Evolutionary conservation across 2,797 vertebrate genomes (phyloP).

Genomic region (Oreochromis mossambicus): DNA sequence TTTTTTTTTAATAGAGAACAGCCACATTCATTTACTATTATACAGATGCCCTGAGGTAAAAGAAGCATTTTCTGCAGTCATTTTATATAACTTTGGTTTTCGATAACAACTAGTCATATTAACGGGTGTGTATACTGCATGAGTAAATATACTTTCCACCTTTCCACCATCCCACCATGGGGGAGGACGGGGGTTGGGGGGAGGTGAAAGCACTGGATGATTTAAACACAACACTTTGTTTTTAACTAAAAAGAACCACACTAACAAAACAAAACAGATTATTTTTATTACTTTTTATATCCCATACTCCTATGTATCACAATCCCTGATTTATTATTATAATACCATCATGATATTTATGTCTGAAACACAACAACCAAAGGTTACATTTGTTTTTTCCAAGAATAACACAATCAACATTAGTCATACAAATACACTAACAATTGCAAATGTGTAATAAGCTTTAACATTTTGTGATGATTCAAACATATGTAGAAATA

Average conservation of each 20-base stretch:
- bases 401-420: neutral
- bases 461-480: neutral
- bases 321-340: neutral
- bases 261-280: neutral
- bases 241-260: neutral
- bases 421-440: neutral
- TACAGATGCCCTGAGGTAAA: fast-evolving
- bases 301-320: neutral
- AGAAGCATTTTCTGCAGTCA: neutral
- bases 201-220: neutral
- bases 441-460: neutral
- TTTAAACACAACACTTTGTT: neutral
- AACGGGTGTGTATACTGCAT: neutral
- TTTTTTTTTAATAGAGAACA: neutral
- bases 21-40: neutral
- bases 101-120: neutral
- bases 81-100: neutral
- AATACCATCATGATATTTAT: neutral
- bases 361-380: neutral
- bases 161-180: neutral
- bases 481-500: neutral
- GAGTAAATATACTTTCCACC: neutral
- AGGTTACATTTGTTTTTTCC: neutral
- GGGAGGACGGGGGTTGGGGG: fast-evolving
- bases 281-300: fast-evolving